Conservation (phyloP, 2,888 invertebrate genomes). For the Brachylomia viminalis region DNA sequence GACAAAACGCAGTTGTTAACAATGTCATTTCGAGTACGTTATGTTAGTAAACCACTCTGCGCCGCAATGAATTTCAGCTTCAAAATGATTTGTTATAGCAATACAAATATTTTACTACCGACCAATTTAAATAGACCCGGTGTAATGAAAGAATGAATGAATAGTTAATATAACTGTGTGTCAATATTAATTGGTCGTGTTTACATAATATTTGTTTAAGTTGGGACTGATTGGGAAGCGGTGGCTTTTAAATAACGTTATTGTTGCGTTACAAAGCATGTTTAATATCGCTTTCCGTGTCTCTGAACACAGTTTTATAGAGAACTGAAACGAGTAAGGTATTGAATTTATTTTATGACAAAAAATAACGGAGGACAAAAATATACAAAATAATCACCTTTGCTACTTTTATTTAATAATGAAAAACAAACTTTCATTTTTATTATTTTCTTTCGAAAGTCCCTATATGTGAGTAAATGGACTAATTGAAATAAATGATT, state of each 20-base stretch:
- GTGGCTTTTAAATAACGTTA: slow-evolving; percentile 55
- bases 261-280: slow-evolving; percentile 52
- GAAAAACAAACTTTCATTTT: not conserved
- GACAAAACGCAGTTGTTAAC: slow-evolving; percentile 52
- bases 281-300: slow-evolving; percentile 64
- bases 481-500: not conserved
- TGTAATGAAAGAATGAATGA: slow-evolving; percentile 19
- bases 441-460: not conserved
- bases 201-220: slow-evolving; percentile 61
- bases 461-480: not conserved
- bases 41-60: slow-evolving; percentile 65
- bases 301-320: slow-evolving; percentile 1
- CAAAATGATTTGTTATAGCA: slow-evolving; percentile 66
- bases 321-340: not conserved
- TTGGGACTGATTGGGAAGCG: slow-evolving; percentile 53
- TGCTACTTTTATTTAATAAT: not conserved
- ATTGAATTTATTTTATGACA: not conserved
- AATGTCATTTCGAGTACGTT: slow-evolving; percentile 62
- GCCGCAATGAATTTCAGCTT: slow-evolving; percentile 67
- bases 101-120: slow-evolving; percentile 63
- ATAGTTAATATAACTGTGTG: slow-evolving; percentile 36
- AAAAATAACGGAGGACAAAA: not conserved
- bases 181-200: slow-evolving; percentile 58
- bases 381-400: not conserved
- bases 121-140: slow-evolving; percentile 57